Evolutionary conservation across 2,113 vertebrate species (phyloP), one percentile per base, ranked within the genome.

Genomic region (Barbus barbus): DNA sequence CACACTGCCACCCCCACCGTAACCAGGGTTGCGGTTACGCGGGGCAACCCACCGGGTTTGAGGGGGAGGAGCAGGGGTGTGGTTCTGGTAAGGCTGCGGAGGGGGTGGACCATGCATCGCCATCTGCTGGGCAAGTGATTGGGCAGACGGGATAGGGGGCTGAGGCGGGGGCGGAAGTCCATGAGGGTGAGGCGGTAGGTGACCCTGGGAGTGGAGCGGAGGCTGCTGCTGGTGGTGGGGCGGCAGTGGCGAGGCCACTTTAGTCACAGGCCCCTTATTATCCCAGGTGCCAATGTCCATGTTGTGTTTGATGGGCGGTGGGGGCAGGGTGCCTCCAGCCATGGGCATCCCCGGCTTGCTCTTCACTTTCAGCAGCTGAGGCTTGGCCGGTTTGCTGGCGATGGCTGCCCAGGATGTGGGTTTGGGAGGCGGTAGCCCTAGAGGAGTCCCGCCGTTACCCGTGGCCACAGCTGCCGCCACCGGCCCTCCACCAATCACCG

Each of bases 231-330:
- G 92, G 44, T 92, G 88, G 51, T 88, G 90, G 72, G 93, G 85
- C 24, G 87, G 88, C 84, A 94, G 93, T 1, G 95, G 93, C 3
- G 95, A 93, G 0, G 94, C 93, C 86, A 96, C 95, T 92, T 97
- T 99, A 28, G 94, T 85, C 71, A 92, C 89, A 14, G 95, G 92
- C 75, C 96, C 97, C 89, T 99, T 98, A 89, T 96, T 97, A 86
- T 99, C 98, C 98, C 98, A 99, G 3, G 97, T 98, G 86, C 98
- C 97, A 41, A 99, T 98, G 95, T 99, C 98, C 96, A 98, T 97
- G 88, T 96, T 97, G 93, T 99, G 98, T 92, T 98, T 99, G 77
- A 98, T 96, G n/a, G 97, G 95, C 0, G 97, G 95, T 0, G 97
- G 97, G 7, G 96, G 97, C 76, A 98, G 91, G 0, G 93, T 90